Evolutionary conservation across 1,140 invertebrate genomes (phyloP), one percentile per base, ranked within the genome.

Genomic region (Drosophila jambulina): DNA sequence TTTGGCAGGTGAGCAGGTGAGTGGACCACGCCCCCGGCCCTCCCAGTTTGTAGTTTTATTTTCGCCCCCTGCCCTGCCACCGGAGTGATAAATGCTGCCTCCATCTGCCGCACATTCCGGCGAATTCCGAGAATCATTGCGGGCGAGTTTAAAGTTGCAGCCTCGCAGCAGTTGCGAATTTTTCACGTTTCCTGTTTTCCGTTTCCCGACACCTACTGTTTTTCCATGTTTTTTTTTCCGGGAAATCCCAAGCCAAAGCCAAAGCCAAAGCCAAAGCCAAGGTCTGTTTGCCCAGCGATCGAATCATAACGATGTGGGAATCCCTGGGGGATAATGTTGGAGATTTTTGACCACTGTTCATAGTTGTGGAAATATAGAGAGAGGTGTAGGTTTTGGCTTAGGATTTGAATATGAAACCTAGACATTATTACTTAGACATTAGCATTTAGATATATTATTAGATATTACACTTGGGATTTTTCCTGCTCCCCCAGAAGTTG

Each of bases 21-120:
- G 23, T 5, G 9, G n/a, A 38, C 51, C 70, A 49, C 59, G 36
- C 69, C 54, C 36, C 8, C 21, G 17, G 9, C 23, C 65, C 23
- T 17, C 21, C 36, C 25, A 53, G 46, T 43, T 69, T 69, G 36
- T 65, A 69, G 65, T 67, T 69, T 53, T 69, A 53, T 67, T 69
- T 60, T 60, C 25, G 10, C 19, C 8, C 6, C 7, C 34, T 19
- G 43, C 46, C 25, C 42, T 4, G 15, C 21, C 32, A 48, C 27
- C 34, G 67, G 48, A 70, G 67, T 70, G 62, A 70, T 70, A 70
- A 70, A 70, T 68, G 67, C 46, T 54, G 10, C 63, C 40, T 29
- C 62, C 67, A 53, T 67, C 62, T 46, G 62, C 48, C 38, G 62
- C 67, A 70, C 62, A 54, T 68, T 68, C 32, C 67, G 5, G 38